phyloP scores from a whole-genome alignment of 2,797 vertebrate genomes.

The Squalus acanthias region DNA sequence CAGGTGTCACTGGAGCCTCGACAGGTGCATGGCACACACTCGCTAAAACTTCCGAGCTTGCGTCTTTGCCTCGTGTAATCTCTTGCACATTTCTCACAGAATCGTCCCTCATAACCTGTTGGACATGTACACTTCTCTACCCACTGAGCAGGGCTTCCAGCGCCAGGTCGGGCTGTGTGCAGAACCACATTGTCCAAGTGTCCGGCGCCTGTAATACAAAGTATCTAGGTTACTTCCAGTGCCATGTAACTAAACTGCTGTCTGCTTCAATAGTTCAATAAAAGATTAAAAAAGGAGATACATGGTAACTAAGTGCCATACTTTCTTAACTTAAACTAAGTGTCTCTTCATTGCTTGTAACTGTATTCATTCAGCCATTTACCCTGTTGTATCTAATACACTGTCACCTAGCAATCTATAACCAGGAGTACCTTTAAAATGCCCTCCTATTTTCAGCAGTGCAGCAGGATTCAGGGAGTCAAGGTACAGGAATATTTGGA shows the following conservation, averaged over 20 bases:
- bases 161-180: slow-evolving; percentile 61
- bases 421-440: neutral
- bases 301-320: too few species aligned
- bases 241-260: neutral
- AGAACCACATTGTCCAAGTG: slow-evolving; percentile 76
- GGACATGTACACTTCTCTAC: slow-evolving; percentile 78
- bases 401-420: neutral
- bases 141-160: slow-evolving; percentile 68
- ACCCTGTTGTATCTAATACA: neutral
- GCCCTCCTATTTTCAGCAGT: neutral
- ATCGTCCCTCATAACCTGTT: slow-evolving; percentile 62
- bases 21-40: slow-evolving; percentile 74
- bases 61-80: slow-evolving; percentile 67
- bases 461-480: neutral
- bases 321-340: neutral
- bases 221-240: neutral
- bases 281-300: neutral
- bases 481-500: neutral
- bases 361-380: neutral
- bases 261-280: neutral
- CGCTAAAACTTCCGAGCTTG: slow-evolving; percentile 60
- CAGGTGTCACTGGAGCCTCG: slow-evolving; percentile 67
- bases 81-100: slow-evolving; percentile 72
- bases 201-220: slow-evolving; percentile 66
- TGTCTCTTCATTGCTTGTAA: neutral